Evolutionary conservation across 1,140 invertebrate species (phyloP), one percentile per base, ranked within the genome.

Genomic region (Bombus haemorrhoidalis): DNA sequence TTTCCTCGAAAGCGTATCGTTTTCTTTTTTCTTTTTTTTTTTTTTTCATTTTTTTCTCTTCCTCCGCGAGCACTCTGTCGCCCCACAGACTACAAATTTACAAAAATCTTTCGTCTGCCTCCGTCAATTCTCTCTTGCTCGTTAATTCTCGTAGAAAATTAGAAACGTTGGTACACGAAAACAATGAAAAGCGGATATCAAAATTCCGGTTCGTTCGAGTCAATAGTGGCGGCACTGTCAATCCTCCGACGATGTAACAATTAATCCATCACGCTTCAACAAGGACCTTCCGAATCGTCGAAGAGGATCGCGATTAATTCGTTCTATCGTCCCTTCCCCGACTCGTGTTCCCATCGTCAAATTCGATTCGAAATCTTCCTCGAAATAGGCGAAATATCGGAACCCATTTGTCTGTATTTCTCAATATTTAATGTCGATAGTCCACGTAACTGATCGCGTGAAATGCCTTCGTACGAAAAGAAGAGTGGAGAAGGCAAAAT

Each of bases 111-210:
- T 43, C 74, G 75, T 28, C 62, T 47, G 37, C 62, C 6, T 75
- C n/a, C 57, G 69, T 37, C 37, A 22, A 68, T 68, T 66, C 13
- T 71, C 41, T 39, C 25, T 25, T 53, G 32, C 57, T 89, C 76
- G 59, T 77, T 76, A 88, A 78, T 92, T 86, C 73, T 91, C 90
- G 91, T 94, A 94, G 90, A 95, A 95, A 94, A 94, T 92, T 94
- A 91, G 92, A 94, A 94, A 94, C 87, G 89, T 85, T 84, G 85
- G 87, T 86, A 88, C 79, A 85, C 86, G 89, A 78, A 89, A 89
- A 86, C 83, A 81, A 90, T 91, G 81, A 92, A 90, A 93, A 92
- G 84, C 87, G 82, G 72, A 81, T 93, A 93, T 92, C 91, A 94
- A 94, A 94, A 93, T 9, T 37, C 86, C 81, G 68, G 37, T 85